Percentiles rank a stretch among this genome's conserved stretches.
phyloP scores from a whole-genome alignment of 2,888 invertebrate genomes.

The Ormia ochracea region DNA sequence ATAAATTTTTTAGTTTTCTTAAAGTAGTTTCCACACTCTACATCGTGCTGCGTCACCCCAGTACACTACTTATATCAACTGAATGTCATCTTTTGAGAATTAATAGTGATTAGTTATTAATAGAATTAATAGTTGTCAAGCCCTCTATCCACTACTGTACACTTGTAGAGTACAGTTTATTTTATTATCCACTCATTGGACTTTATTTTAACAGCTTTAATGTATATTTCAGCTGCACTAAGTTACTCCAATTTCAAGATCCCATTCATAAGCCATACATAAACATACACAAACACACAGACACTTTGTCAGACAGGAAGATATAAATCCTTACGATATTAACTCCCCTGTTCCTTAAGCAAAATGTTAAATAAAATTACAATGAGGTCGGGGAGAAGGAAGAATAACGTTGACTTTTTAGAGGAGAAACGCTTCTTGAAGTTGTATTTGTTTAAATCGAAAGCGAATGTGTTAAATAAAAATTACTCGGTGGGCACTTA shows the following conservation, averaged over 20 bases:
- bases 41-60: no score
- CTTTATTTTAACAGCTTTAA: not conserved
- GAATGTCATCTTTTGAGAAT: no score
- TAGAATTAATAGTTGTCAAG: no score
- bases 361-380: slow-evolving; percentile 19
- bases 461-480: slow-evolving; percentile 19
- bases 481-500: not conserved
- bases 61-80: no score
- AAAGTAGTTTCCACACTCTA: no score
- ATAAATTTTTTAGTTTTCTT: no score
- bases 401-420: not conserved
- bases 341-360: not conserved
- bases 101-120: no score
- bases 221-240: slow-evolving; percentile 31
- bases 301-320: slow-evolving; percentile 47
- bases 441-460: not conserved
- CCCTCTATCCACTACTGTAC: no score
- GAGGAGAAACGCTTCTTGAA: slow-evolving; percentile 41
- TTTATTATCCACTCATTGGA: no score
- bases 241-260: not conserved
- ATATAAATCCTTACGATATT: slow-evolving; percentile 56
- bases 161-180: no score
- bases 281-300: not conserved
- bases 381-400: slow-evolving; percentile 1
- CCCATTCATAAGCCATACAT: no score